Evolutionary conservation across 2,113 vertebrate genomes (phyloP).

Genomic region (Passer domesticus): DNA sequence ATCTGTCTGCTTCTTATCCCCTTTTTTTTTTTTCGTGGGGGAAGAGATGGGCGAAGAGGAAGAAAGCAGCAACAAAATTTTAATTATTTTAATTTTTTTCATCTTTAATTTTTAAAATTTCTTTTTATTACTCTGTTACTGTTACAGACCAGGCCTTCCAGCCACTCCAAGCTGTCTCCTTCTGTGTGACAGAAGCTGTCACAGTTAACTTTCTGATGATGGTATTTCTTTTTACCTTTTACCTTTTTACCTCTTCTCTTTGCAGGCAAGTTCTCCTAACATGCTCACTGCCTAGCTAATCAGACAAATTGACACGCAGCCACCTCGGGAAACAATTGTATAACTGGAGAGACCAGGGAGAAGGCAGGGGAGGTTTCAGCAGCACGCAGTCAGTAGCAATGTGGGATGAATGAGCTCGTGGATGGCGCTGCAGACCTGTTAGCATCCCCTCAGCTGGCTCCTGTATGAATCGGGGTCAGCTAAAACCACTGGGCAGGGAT

Average conservation of each 20-base stretch:
- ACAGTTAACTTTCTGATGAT: not conserved
- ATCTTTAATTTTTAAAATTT: accelerated
- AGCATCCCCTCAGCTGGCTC: not conserved
- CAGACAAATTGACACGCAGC: not conserved
- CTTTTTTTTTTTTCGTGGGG: accelerated
- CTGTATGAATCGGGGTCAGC: accelerated
- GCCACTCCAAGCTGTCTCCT: not conserved
- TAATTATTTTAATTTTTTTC: not conserved
- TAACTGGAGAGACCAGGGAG: not conserved
- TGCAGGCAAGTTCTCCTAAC: not conserved
- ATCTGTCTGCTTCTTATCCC: not conserved
- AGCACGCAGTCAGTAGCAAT: accelerated
- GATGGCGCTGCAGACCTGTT: accelerated
- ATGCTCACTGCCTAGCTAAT: not conserved
- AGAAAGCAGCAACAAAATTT: not conserved
- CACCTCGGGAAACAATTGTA: not conserved
- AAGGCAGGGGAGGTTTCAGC: not conserved
- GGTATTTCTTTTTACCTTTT: not conserved
- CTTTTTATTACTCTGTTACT: not conserved
- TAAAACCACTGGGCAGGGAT: accelerated
- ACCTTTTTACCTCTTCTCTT: not conserved
- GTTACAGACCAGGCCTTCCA: not conserved
- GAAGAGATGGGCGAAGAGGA: not conserved
- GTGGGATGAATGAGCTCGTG: not conserved
- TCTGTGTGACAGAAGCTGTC: not conserved